Evolutionary conservation across 2,888 invertebrate genomes (phyloP).

Genomic region (Tenthredo amoena): DNA sequence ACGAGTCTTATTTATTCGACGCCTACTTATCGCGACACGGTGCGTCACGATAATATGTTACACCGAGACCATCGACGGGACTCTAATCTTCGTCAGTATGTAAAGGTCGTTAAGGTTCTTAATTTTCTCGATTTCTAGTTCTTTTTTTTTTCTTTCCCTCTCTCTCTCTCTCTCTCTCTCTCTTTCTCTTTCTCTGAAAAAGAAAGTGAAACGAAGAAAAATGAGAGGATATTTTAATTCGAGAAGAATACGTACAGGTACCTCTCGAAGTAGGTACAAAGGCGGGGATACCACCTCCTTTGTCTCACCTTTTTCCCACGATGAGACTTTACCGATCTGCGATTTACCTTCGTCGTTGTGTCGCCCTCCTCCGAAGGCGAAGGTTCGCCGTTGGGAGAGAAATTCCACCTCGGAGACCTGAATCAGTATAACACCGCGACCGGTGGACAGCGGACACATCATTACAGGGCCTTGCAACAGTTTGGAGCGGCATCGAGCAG

Average conservation of each 20-base stretch:
- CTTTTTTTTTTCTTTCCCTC: neutral
- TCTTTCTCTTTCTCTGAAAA: neutral
- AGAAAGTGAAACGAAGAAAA: neutral
- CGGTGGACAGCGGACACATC: constrained; percentile 69
- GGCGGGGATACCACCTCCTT: neutral
- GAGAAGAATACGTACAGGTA: neutral
- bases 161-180: neutral
- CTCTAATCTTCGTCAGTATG: neutral
- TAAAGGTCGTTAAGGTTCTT: neutral
- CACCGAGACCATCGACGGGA: neutral
- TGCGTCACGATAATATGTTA: constrained; percentile 1
- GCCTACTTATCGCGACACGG: constrained; percentile 13
- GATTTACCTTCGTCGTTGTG: constrained; percentile 43
- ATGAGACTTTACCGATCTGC: constrained; percentile 44
- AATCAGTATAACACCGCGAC: constrained; percentile 52
- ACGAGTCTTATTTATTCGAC: neutral
- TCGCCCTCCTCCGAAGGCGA: neutral
- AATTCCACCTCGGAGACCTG: constrained; percentile 44
- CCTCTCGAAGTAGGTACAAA: neutral
- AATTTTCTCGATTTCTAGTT: neutral
- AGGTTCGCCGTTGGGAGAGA: constrained; percentile 5
- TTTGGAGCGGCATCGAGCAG: constrained; percentile 54
- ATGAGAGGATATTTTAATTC: neutral
- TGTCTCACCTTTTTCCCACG: constrained; percentile 41
- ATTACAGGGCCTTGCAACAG: constrained; percentile 71